These are phyloP conservation scores for Danio jaintianensis DNA, from an alignment of 2,797 vertebrate genomes.

Conservation along the genomic window DNA sequence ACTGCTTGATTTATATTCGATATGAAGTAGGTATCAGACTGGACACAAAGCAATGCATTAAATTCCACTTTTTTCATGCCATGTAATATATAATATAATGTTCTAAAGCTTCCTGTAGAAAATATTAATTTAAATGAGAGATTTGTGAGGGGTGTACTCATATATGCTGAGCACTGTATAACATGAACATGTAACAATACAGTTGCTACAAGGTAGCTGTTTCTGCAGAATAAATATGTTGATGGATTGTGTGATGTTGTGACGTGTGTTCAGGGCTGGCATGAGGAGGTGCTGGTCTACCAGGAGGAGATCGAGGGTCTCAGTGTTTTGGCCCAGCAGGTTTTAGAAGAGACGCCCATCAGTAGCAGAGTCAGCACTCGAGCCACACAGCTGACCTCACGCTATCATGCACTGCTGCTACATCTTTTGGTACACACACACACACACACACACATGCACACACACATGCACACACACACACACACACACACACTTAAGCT, in stretches of 20 bases:
- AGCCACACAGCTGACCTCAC: slow-evolving; percentile 89
- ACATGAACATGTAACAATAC: not conserved
- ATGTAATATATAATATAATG: too few relatives aligned
- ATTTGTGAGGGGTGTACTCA: too few relatives aligned
- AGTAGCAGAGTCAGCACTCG: slow-evolving; percentile 85
- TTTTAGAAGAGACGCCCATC: slow-evolving; percentile 89
- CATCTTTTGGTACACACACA: slow-evolving; percentile 82
- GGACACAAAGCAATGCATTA: too few relatives aligned
- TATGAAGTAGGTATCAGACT: too few relatives aligned
- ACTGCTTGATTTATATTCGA: too few relatives aligned
- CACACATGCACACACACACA: too few relatives aligned
- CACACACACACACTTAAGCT: too few relatives aligned
- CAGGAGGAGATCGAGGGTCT: slow-evolving; percentile 94
- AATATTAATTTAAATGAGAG: too few relatives aligned
- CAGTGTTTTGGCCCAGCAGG: slow-evolving; percentile 88
- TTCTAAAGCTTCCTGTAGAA: too few relatives aligned
- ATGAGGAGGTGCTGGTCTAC: slow-evolving; percentile 82
- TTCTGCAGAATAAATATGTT: not conserved
- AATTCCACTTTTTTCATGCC: too few relatives aligned
- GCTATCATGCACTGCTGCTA: slow-evolving; percentile 91
- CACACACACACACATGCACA: not conserved
- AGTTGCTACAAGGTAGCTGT: not conserved
- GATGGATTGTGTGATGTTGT: slow-evolving; percentile 9
- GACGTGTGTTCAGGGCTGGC: slow-evolving; percentile 81
- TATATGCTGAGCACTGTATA: too few relatives aligned